A percentile compares a stretch with the other conserved stretches of the same genome.
phyloP scores from a whole-genome alignment of 2,888 invertebrate species.

The Limnephilus marmoratus region DNA sequence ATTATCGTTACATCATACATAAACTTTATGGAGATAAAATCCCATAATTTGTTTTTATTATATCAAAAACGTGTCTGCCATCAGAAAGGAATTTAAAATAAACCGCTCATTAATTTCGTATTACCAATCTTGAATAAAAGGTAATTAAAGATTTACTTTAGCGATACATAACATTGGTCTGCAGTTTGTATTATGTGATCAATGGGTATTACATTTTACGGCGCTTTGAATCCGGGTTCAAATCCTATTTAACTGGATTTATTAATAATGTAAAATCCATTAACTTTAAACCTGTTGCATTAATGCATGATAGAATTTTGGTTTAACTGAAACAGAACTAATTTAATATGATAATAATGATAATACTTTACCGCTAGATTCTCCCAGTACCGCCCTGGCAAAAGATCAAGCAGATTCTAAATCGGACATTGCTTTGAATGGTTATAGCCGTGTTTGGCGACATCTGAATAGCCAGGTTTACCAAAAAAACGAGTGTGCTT shows the following conservation, averaged over 20 bases:
- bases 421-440: too few relatives aligned
- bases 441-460: too few relatives aligned
- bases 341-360: too few relatives aligned
- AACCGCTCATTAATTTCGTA: background rate
- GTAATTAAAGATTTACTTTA: background rate
- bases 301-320: background rate
- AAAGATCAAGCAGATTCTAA: too few relatives aligned
- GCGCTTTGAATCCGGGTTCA: background rate
- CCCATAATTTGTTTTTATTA: background rate
- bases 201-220: background rate
- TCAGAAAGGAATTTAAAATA: background rate
- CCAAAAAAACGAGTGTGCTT: too few relatives aligned
- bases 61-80: background rate
- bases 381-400: too few relatives aligned
- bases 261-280: background rate
- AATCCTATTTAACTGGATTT: background rate
- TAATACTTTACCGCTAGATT: too few relatives aligned
- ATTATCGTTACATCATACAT: too few relatives aligned
- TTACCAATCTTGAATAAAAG: background rate
- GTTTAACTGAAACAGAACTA: background rate
- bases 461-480: too few relatives aligned
- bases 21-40: background rate
- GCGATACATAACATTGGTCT: background rate
- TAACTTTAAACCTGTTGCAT: background rate
- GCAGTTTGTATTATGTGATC: background rate